Evolutionary conservation across 2,113 vertebrate species (phyloP), one percentile per base, ranked within the genome.

Genomic region (Ammodytes dubius): DNA sequence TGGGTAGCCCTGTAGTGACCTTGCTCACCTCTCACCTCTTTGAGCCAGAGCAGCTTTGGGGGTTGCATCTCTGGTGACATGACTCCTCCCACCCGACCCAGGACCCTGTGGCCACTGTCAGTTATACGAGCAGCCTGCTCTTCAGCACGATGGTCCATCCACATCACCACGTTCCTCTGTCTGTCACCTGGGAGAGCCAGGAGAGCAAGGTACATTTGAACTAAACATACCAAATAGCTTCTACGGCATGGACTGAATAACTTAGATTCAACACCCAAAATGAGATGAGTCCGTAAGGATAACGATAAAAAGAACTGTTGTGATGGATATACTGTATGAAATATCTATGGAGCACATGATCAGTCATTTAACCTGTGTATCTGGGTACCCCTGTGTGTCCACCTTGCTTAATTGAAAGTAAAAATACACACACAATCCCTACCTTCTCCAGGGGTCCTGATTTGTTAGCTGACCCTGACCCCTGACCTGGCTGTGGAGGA

Each of bases 51-150:
- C 61, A 99, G 92, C 86, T 99, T 99, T 0, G 98, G 98, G 1
- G 98, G 97, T 89, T 99, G 98, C 98, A 99, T 97, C 90, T 99
- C 98, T 69, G 97, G 97, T 52, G 98, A 99, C 98, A 99, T 99
- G 80, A 96, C 92, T 0, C 98, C 98, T 0, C 98, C 98, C 0
- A 99, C 96, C 0, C 93, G 93, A 68, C 19, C 93, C 71, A 99
- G 94, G 60, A 97, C 95, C 0, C 68, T 61, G 86, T 99, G 97
- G 4, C 93, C 93, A 0, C 93, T 94, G 46, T 88, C 83, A 1
- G 97, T 99, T 90, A 99, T 99, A 42, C 87, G 95, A 37, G 93
- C 53, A 0, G 97, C 97, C 84, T 99, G 97, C 68, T 91, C 96
- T 19, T 81, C 91, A 0, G 97, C 97, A 12, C 98, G 96, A 86